Evolutionary conservation across 2,888 invertebrate species (phyloP).

Genomic region (Octonoba sinensis): DNA sequence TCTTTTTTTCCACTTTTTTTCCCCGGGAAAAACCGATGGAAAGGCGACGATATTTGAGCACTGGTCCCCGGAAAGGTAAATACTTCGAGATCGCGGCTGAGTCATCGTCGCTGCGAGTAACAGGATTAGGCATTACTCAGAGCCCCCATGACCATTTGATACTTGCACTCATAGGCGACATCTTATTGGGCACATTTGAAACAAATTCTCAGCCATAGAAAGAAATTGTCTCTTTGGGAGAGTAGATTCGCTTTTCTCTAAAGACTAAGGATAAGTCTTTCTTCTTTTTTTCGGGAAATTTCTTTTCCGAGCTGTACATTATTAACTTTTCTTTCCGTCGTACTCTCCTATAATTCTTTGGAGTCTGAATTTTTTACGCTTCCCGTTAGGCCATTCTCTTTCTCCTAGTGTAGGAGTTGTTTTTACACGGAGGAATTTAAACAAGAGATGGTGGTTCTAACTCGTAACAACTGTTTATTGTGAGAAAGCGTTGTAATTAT

Average conservation of each 20-base stretch:
- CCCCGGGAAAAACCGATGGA: slow-evolving; percentile 8
- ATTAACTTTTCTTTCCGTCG: slow-evolving; percentile 15
- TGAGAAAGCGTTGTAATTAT: too few relatives aligned
- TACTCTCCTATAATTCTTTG: slow-evolving; percentile 12
- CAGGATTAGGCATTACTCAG: slow-evolving; percentile 58
- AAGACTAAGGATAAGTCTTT: slow-evolving; percentile 17
- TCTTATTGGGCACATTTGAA: slow-evolving; percentile 45
- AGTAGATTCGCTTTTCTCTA: slow-evolving; percentile 14
- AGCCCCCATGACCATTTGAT: slow-evolving; percentile 46
- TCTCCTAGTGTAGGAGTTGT: too few relatives aligned
- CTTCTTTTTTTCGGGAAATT: slow-evolving; percentile 12
- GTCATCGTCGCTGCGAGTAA: slow-evolving; percentile 47
- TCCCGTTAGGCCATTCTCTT: not conserved
- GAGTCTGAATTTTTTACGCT: slow-evolving; percentile 8
- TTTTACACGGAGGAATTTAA: too few relatives aligned
- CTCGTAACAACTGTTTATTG: too few relatives aligned
- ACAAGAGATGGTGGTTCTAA: too few relatives aligned
- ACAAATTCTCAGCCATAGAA: slow-evolving; percentile 20
- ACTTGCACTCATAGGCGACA: slow-evolving; percentile 24
- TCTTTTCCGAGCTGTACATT: slow-evolving; percentile 17
- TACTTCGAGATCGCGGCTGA: slow-evolving; percentile 37
- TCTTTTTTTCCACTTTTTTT: not conserved
- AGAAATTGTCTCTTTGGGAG: slow-evolving; percentile 15
- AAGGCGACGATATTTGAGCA: slow-evolving; percentile 19
- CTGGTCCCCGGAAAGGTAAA: slow-evolving; percentile 26